phyloP scores from a whole-genome alignment of 2,113 vertebrate species.

The Menura novaehollandiae region DNA sequence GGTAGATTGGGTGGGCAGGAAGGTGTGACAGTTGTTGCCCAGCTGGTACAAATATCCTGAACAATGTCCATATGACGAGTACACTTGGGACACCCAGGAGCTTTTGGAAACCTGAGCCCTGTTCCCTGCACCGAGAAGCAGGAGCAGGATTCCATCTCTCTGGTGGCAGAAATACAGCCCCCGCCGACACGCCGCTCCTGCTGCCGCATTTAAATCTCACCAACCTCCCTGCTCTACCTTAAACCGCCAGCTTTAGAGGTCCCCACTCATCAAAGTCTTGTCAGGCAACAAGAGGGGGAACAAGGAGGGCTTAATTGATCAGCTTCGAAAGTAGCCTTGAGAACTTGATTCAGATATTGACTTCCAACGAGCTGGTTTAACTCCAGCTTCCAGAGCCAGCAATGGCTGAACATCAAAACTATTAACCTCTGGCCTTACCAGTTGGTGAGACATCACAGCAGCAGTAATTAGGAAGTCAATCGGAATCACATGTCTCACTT shows the following conservation, averaged over 20 bases:
- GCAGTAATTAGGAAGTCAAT: constrained; percentile 99
- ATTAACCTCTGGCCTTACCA: constrained; percentile 91
- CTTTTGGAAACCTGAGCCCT: neutral
- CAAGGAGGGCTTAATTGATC: constrained; percentile 78
- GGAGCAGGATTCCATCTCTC: rapidly evolving
- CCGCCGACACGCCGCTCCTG: rapidly evolving
- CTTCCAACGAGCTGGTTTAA: constrained; percentile 72
- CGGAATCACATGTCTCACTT: constrained; percentile 91
- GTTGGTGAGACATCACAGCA: constrained; percentile 88
- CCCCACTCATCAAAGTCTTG: constrained; percentile 71
- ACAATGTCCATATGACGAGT: neutral
- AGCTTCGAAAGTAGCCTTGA: constrained; percentile 79
- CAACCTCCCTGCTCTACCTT: constrained; percentile 36
- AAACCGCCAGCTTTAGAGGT: constrained; percentile 59
- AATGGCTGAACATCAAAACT: constrained; percentile 84
- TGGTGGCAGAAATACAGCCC: neutral
- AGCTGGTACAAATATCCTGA: neutral
- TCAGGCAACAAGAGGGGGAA: constrained; percentile 67
- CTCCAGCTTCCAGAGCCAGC: constrained; percentile 72
- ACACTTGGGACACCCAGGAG: neutral
- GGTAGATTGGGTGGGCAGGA: rapidly evolving
- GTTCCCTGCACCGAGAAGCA: neutral
- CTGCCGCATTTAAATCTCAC: neutral
- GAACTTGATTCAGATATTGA: constrained; percentile 83
- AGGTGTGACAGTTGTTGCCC: rapidly evolving